These are phyloP conservation scores for Acrobasis consociella DNA, from an alignment of 2,888 invertebrate species.

Conservation along the genomic window DNA sequence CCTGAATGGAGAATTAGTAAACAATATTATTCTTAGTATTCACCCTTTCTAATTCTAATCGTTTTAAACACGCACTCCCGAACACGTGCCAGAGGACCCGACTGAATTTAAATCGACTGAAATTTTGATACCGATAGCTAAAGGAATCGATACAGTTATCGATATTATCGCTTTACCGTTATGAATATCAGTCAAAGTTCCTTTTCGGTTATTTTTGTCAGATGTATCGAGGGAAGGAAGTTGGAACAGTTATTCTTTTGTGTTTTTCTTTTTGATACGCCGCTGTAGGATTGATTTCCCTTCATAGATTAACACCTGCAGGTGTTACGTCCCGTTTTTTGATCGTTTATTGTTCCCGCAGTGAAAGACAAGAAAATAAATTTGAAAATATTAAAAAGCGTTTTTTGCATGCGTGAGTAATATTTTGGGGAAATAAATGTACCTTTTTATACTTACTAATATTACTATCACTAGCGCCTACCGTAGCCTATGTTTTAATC, in stretches of 20 bases:
- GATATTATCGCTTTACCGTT: conserved; percentile 49
- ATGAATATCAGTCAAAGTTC: conserved; percentile 25
- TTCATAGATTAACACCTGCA: conserved; percentile 18
- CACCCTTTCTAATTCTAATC: conserved; percentile 73
- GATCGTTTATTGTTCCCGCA: neutral
- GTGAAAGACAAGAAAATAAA: no score
- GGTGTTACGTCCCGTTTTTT: neutral
- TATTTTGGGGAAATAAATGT: no score
- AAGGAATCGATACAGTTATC: conserved; percentile 54
- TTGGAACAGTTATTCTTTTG: conserved; percentile 11
- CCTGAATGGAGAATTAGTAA: conserved; percentile 73
- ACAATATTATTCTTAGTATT: conserved; percentile 73
- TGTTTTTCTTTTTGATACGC: conserved; percentile 5
- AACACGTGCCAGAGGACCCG: conserved; percentile 63
- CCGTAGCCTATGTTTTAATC: no score
- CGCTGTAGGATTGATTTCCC: conserved; percentile 15
- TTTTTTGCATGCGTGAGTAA: no score
- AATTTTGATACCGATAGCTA: conserved; percentile 57
- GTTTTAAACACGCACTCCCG: conserved; percentile 60
- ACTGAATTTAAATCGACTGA: conserved; percentile 65
- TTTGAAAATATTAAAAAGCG: no score
- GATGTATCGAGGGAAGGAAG: conserved; percentile 19
- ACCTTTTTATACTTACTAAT: no score
- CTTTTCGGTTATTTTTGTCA: conserved; percentile 20
- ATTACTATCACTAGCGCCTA: no score